Evolutionary conservation across 2,797 vertebrate genomes (phyloP).

Genomic region (Poeciliopsis turneri): DNA sequence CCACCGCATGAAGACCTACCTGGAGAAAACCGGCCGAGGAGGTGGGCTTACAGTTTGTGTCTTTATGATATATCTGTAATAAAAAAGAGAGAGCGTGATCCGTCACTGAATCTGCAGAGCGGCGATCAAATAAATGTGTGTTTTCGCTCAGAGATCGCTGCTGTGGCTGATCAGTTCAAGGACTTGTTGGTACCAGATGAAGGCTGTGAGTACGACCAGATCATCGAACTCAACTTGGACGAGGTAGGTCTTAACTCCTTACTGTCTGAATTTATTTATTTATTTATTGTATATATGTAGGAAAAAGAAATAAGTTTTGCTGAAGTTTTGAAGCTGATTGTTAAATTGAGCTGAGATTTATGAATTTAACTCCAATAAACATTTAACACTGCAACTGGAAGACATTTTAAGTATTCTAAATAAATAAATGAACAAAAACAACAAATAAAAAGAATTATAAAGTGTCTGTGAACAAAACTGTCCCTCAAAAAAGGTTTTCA

Average conservation of each 20-base stretch:
- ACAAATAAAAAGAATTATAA: too few relatives aligned
- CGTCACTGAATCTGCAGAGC: neutral
- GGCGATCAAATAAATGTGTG: neutral
- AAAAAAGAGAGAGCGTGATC: neutral
- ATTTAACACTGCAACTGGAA: too few relatives aligned
- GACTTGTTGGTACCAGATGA: conserved; percentile 90
- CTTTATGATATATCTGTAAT: neutral
- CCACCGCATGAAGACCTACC: conserved; percentile 90
- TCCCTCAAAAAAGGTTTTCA: too few relatives aligned
- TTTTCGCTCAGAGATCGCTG: conserved; percentile 80
- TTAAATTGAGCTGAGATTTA: neutral
- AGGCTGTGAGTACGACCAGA: conserved; percentile 92
- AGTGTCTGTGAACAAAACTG: too few relatives aligned
- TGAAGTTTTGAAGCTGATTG: neutral
- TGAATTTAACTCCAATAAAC: neutral
- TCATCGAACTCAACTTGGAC: conserved; percentile 92
- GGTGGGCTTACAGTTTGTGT: conserved; percentile 74
- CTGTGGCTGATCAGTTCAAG: conserved; percentile 84
- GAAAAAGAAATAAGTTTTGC: neutral
- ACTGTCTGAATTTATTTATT: neutral
- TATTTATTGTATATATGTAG: neutral
- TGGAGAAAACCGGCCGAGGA: conserved; percentile 89
- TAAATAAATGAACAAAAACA: too few relatives aligned
- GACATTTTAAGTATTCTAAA: too few relatives aligned
- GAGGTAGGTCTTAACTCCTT: conserved; percentile 76